phyloP scores from a whole-genome alignment of 2,113 vertebrate genomes.

The Caloenas nicobarica region DNA sequence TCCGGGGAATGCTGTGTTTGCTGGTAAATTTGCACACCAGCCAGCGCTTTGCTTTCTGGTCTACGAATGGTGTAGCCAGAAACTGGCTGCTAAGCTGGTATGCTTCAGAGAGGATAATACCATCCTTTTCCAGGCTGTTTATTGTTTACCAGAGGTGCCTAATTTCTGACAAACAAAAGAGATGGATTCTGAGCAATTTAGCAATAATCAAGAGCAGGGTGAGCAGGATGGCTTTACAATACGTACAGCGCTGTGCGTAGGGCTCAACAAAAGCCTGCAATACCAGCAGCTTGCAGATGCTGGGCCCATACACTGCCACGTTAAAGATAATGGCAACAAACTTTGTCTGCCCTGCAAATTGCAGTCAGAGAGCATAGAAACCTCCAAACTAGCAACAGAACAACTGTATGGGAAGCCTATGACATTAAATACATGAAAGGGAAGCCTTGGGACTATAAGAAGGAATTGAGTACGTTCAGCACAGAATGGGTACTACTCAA shows the following conservation, averaged over 20 bases:
- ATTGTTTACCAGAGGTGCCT: constrained; percentile 16
- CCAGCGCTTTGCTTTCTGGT: constrained; percentile 21
- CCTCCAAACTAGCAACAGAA: not conserved
- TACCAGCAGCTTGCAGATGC: not conserved
- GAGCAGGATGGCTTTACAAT: not conserved
- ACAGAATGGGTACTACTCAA: not conserved
- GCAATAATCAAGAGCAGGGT: not conserved
- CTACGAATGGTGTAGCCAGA: constrained; percentile 3
- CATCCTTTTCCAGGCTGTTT: not conserved
- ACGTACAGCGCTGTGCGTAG: not conserved
- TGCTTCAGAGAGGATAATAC: constrained; percentile 3
- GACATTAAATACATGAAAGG: not conserved
- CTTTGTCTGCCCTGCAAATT: not conserved
- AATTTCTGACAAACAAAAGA: constrained; percentile 38
- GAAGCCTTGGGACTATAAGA: not conserved
- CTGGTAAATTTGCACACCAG: not conserved
- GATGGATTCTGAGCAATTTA: constrained; percentile 3
- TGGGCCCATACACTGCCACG: not conserved
- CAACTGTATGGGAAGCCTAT: not conserved
- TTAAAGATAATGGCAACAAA: not conserved
- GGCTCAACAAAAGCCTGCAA: not conserved
- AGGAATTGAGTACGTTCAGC: not conserved
- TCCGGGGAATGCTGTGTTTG: not conserved
- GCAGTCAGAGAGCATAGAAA: not conserved
- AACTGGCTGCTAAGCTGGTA: not conserved